A percentile compares a stretch with the other conserved stretches of the same genome.
These are phyloP conservation scores for Drosophila saltans DNA, from an alignment of 1,140 invertebrate genomes.

Conservation along the genomic window DNA sequence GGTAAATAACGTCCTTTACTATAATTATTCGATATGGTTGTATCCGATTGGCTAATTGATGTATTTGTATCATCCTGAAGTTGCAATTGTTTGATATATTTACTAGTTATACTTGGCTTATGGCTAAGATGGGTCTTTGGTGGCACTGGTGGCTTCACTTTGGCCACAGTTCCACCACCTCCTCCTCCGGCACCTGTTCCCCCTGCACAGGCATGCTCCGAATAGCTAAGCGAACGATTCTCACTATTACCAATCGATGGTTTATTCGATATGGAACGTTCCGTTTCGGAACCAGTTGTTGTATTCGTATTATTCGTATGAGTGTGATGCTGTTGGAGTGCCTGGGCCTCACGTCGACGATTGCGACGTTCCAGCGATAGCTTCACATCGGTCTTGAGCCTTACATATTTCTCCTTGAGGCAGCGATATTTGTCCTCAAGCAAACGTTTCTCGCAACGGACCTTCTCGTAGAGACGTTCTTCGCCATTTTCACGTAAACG, in stretches of 20 bases:
- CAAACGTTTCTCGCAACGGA: slow-evolving; percentile 88
- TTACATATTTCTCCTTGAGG: slow-evolving; percentile 91
- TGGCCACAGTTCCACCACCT: slow-evolving; percentile 28
- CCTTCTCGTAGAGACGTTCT: slow-evolving; percentile 86
- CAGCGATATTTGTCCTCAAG: slow-evolving; percentile 91
- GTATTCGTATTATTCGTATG: slow-evolving; percentile 80
- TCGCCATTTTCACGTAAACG: slow-evolving; percentile 82
- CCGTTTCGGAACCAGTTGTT: slow-evolving; percentile 89
- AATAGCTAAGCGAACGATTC: slow-evolving; percentile 72
- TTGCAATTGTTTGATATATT: slow-evolving; percentile 74
- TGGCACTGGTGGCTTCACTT: slow-evolving; percentile 64
- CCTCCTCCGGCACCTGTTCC: slow-evolving; percentile 17
- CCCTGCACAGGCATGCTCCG: slow-evolving; percentile 49
- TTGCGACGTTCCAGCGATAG: slow-evolving; percentile 86
- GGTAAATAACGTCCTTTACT: slow-evolving; percentile 61
- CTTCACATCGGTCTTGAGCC: slow-evolving; percentile 91
- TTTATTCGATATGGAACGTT: slow-evolving; percentile 88
- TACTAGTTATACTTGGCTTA: slow-evolving; percentile 64
- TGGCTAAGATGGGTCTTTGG: slow-evolving; percentile 61
- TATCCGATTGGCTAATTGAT: slow-evolving; percentile 79
- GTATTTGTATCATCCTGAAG: slow-evolving; percentile 75
- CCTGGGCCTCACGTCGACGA: slow-evolving; percentile 86
- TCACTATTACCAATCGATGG: slow-evolving; percentile 82
- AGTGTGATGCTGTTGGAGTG: slow-evolving; percentile 60
- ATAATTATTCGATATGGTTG: slow-evolving; percentile 79